A percentile compares a stretch with the other conserved stretches of the same genome.
phyloP scores from a whole-genome alignment of 2,797 vertebrate genomes.

The Catostomus latipinnis region DNA sequence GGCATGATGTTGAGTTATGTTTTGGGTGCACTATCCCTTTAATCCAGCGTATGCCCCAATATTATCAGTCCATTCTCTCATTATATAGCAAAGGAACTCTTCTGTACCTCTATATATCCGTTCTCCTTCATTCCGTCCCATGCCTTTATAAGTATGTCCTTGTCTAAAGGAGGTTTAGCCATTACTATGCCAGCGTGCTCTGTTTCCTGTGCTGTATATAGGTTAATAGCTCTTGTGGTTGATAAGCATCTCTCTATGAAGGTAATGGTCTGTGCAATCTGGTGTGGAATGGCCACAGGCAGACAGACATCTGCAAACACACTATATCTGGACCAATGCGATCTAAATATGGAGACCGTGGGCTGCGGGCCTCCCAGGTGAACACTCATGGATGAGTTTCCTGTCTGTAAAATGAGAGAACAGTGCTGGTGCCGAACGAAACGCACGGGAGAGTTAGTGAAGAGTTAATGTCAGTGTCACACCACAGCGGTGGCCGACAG shows the following conservation, averaged over 20 bases:
- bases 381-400: background rate
- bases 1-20: too few species aligned
- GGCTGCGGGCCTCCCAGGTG: constrained; percentile 35
- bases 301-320: constrained; percentile 47
- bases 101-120: too few species aligned
- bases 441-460: background rate
- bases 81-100: too few species aligned
- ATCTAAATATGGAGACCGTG: constrained; percentile 43
- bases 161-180: constrained; percentile 26
- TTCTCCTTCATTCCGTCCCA: background rate
- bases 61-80: too few species aligned
- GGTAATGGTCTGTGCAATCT: constrained; percentile 52
- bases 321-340: constrained; percentile 21
- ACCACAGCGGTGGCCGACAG: background rate
- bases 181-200: constrained; percentile 35
- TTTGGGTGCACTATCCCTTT: too few species aligned
- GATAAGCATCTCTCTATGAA: constrained; percentile 56
- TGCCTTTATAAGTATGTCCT: constrained; percentile 17
- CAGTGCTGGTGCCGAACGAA: background rate
- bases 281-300: constrained; percentile 54
- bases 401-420: constrained; percentile 15
- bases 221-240: constrained; percentile 54
- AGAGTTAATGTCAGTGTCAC: background rate
- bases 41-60: too few species aligned
- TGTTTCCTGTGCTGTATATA: constrained; percentile 50